A percentile compares a stretch with the other conserved stretches of the same genome.
Evolutionary conservation across 1,140 invertebrate species (phyloP).

Genomic region (Drosophila trapezifrons): DNA sequence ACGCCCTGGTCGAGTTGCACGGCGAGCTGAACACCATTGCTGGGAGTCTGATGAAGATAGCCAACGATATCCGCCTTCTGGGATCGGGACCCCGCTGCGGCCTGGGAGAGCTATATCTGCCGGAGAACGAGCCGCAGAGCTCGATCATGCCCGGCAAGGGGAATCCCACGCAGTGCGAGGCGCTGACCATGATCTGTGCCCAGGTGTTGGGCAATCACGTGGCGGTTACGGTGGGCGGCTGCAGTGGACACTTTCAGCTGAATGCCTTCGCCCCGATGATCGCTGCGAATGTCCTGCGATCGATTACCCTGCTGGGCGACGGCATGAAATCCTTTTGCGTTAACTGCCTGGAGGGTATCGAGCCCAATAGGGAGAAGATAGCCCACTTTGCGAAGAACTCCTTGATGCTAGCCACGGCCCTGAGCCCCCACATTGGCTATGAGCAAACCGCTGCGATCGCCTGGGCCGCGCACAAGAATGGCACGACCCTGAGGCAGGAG

Average conservation of each 20-base stretch:
- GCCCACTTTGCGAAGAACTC: conserved; percentile 93
- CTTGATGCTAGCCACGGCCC: conserved; percentile 98
- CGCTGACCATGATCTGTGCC: conserved; percentile 98
- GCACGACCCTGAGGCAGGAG: conserved; percentile 93
- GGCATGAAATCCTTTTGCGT: conserved; percentile 93
- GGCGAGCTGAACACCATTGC: conserved; percentile 97
- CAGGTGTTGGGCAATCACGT: conserved; percentile 99
- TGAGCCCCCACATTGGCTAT: conserved; percentile 99
- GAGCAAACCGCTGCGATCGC: conserved; percentile 98
- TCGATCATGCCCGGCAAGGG: conserved; percentile 99
- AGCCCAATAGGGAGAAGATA: conserved; percentile 92
- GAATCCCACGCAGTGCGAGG: conserved; percentile 99
- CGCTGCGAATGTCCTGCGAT: conserved; percentile 96
- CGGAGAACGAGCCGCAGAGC: conserved; percentile 98
- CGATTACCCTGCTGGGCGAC: conserved; percentile 94
- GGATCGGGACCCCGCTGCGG: conserved; percentile 98
- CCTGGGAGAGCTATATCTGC: conserved; percentile 96
- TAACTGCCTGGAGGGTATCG: conserved; percentile 96
- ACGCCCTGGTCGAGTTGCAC: conserved; percentile 97
- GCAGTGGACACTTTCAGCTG: conserved; percentile 98
- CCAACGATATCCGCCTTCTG: conserved; percentile 97
- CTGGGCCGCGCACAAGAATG: conserved; percentile 97
- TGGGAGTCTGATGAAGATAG: conserved; percentile 98
- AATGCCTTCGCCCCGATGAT: conserved; percentile 99
- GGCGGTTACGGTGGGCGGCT: conserved; percentile 94